phyloP scores from a whole-genome alignment of 2,113 vertebrate genomes.

The Myotis yumanensis region DNA sequence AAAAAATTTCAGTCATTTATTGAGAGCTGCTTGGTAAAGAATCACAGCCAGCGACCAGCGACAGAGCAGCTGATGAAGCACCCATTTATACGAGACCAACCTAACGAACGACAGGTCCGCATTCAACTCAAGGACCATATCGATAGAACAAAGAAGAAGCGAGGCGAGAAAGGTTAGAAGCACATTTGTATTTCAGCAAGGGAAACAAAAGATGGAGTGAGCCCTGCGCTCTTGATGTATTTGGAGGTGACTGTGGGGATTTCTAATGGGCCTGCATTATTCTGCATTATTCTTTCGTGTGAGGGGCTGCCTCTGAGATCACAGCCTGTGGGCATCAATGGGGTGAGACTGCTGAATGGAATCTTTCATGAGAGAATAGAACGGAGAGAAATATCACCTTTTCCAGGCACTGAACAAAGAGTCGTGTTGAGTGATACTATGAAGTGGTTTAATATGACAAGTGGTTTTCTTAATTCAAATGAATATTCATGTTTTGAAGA shows the following conservation, averaged over 20 bases:
- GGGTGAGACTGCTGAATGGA: not conserved
- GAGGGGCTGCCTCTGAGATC: not conserved
- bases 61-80: conserved; percentile 99
- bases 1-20: conserved; percentile 99
- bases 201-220: not conserved
- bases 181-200: not conserved
- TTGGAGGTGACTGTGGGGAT: not conserved
- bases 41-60: conserved; percentile 95
- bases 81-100: conserved; percentile 96
- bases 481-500: conserved; percentile 58
- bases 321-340: not conserved
- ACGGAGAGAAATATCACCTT: conserved; percentile 41
- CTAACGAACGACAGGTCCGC: conserved; percentile 97
- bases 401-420: conserved; percentile 61
- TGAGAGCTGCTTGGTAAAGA: conserved; percentile 98
- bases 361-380: conserved; percentile 36
- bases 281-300: not conserved
- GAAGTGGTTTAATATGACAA: conserved; percentile 5
- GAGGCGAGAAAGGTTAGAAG: conserved; percentile 93
- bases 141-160: conserved; percentile 97
- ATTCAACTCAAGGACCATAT: conserved; percentile 99
- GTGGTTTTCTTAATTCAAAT: conserved; percentile 54
- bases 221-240: not conserved
- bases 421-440: not conserved
- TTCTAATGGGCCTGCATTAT: not conserved